Evolutionary conservation across 2,888 invertebrate genomes (phyloP).

Genomic region (Drosophila siamana): DNA sequence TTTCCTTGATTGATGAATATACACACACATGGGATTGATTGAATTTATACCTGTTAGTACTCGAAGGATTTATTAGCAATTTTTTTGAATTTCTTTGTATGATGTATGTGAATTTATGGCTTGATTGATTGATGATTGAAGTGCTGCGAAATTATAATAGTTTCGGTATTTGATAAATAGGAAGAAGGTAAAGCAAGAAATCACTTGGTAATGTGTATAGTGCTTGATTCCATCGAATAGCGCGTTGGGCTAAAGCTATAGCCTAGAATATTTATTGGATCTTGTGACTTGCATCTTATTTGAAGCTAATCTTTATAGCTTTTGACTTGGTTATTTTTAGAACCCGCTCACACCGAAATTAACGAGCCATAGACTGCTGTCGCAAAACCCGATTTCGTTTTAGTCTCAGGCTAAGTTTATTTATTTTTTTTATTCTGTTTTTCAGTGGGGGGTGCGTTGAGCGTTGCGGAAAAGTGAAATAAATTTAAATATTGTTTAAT

Average conservation of each 20-base stretch:
- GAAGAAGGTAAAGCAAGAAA: no score
- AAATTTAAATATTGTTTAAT: constrained; percentile 55
- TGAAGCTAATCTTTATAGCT: constrained; percentile 22
- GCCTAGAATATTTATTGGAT: constrained; percentile 10
- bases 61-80: no score
- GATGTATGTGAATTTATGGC: no score
- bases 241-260: neutral
- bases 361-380: constrained; percentile 24
- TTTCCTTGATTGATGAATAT: neutral
- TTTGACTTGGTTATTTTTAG: constrained; percentile 45
- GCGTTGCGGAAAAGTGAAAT: constrained; percentile 66
- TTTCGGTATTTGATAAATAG: no score
- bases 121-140: no score
- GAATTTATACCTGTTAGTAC: neutral
- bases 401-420: no score
- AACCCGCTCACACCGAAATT: constrained; percentile 10
- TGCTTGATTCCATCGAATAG: no score
- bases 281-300: constrained; percentile 29
- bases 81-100: no score
- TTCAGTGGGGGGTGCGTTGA: neutral
- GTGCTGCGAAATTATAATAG: no score
- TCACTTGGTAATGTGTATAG: no score
- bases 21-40: neutral
- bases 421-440: no score
- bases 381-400: constrained; percentile 32